Conservation (phyloP, 2,113 vertebrate genomes). For the Gyps fulvus region DNA sequence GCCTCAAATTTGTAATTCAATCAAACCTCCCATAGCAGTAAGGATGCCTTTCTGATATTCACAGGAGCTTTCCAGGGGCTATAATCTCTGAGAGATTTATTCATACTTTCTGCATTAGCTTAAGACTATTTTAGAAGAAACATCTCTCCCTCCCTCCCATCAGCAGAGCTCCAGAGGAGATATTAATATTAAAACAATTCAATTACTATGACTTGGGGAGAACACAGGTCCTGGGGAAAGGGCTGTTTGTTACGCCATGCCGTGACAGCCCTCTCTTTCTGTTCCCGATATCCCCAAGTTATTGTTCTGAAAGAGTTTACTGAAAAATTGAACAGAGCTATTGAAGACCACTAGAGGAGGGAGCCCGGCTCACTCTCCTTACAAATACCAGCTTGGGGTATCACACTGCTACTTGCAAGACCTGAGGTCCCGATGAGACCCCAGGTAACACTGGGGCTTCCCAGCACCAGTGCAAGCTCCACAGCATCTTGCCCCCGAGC, state of each 20-base stretch:
- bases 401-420: background rate
- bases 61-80: constrained; percentile 57
- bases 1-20: constrained; percentile 66
- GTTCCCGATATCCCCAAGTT: background rate
- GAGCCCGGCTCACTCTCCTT: background rate
- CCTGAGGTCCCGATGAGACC: background rate
- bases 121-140: constrained; percentile 54
- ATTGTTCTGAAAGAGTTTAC: background rate
- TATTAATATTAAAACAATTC: constrained; percentile 60
- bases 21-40: constrained; percentile 41
- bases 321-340: background rate
- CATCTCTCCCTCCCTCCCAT: background rate
- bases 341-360: background rate
- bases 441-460: accelerated
- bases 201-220: constrained; percentile 5
- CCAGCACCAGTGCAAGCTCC: background rate
- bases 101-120: constrained; percentile 61
- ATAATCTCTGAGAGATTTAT: constrained; percentile 66
- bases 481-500: background rate
- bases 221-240: background rate
- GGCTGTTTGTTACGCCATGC: background rate
- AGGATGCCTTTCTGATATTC: constrained; percentile 55
- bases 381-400: background rate
- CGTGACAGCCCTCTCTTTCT: background rate
- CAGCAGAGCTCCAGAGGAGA: constrained; percentile 27